Percentiles rank a stretch among this genome's conserved stretches.
Conservation (phyloP, 1,140 invertebrate genomes). For the Octopus sinensis region DNA sequence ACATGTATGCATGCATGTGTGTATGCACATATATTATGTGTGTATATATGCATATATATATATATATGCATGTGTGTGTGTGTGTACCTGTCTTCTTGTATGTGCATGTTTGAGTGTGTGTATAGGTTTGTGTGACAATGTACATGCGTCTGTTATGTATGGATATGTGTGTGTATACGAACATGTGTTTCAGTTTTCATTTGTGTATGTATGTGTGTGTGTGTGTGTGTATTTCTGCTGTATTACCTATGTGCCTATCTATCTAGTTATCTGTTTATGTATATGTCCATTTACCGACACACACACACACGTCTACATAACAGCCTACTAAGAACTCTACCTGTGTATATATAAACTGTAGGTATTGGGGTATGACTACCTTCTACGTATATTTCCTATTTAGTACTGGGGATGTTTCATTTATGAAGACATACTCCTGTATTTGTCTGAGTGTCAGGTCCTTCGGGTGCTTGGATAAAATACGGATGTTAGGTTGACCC, state of each 20-base stretch:
- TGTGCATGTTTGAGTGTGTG: neutral
- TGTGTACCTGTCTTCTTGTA: neutral
- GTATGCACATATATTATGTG: neutral
- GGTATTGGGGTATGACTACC: no score
- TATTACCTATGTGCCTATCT: neutral
- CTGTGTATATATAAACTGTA: neutral
- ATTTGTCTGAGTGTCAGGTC: no score
- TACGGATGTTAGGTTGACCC: no score
- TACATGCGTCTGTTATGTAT: neutral
- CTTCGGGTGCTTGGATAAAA: no score
- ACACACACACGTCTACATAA: neutral
- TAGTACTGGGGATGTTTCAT: no score
- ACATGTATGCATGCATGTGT: neutral
- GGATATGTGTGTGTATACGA: neutral
- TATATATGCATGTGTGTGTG: neutral
- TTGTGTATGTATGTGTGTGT: neutral
- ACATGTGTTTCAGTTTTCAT: neutral
- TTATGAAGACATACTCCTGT: no score
- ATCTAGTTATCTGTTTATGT: neutral
- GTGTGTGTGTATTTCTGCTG: neutral
- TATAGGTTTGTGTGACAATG: neutral
- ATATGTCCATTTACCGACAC: neutral
- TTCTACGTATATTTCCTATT: no score
- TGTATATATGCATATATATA: neutral
- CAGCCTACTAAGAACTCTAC: neutral